Conservation (phyloP, 1,140 invertebrate genomes). For the Frieseomelitta varia region DNA sequence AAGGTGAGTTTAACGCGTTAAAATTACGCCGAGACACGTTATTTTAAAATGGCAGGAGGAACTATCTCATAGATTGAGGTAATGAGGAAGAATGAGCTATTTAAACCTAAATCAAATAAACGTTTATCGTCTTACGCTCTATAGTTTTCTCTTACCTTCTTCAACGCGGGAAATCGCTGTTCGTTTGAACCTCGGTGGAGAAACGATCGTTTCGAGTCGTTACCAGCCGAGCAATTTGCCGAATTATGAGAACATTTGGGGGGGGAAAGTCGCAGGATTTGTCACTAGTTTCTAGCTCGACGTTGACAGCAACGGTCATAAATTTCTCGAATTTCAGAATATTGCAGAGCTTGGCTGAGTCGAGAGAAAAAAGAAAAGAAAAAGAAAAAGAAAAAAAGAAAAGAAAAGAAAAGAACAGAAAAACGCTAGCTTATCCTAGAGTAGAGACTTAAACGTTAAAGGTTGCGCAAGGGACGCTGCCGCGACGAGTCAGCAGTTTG, state of each 20-base stretch:
- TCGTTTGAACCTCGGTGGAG: too few species aligned
- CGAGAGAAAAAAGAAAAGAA: too few species aligned
- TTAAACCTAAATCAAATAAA: slow-evolving; percentile 57
- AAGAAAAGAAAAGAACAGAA: background rate
- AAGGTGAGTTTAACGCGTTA: slow-evolving; percentile 28
- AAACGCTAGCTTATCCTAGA: slow-evolving; percentile 19
- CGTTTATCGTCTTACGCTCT: slow-evolving; percentile 51
- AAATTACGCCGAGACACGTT: slow-evolving; percentile 21
- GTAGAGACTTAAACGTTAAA: slow-evolving; percentile 52
- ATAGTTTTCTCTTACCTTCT: slow-evolving; percentile 69
- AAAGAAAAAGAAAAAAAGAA: too few species aligned
- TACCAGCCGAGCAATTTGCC: too few species aligned
- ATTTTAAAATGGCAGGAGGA: slow-evolving; percentile 67
- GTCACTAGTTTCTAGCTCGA: too few species aligned
- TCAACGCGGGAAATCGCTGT: slow-evolving; percentile 40
- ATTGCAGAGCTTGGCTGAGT: too few species aligned
- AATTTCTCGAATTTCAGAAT: too few species aligned
- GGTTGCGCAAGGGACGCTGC: slow-evolving; percentile 69
- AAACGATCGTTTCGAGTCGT: too few species aligned
- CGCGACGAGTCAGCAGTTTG: slow-evolving; percentile 73
- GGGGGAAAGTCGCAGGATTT: too few species aligned
- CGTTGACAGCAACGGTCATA: too few species aligned
- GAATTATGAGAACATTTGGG: too few species aligned
- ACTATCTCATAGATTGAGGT: slow-evolving; percentile 77
- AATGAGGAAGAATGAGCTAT: slow-evolving; percentile 68